These are phyloP conservation scores for Egretta garzetta DNA, from an alignment of 2,113 vertebrate species.

Conservation along the genomic window DNA sequence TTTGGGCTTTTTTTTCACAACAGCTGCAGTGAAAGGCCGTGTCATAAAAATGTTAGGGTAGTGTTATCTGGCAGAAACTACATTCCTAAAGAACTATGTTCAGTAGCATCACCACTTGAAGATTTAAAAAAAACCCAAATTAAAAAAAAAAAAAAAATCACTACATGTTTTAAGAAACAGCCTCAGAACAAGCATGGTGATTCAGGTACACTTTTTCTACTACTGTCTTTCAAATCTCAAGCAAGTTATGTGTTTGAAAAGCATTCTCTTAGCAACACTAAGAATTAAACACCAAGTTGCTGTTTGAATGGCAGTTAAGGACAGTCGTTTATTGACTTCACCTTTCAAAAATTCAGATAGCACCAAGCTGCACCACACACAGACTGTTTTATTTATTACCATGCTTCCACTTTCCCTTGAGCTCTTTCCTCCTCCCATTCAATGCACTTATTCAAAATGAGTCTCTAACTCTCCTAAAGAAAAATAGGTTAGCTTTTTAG, in stretches of 20 bases:
- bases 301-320: conserved; percentile 43
- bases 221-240: background rate
- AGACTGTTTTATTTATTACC: background rate
- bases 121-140: background rate
- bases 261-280: background rate
- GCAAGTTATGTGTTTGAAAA: background rate
- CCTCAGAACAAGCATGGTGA: background rate
- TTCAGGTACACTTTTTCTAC: fast-evolving
- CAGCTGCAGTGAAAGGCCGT: background rate
- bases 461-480: background rate
- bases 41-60: background rate
- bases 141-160: background rate
- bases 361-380: background rate
- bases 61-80: background rate
- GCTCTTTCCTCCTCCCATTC: background rate
- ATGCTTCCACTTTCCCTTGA: conserved; percentile 20
- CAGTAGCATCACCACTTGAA: background rate
- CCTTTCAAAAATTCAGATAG: background rate
- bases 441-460: background rate
- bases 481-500: background rate
- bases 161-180: background rate
- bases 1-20: background rate
- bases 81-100: background rate
- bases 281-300: background rate
- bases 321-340: background rate